Evolutionary conservation across 2,888 invertebrate species (phyloP), one percentile per base, ranked within the genome.

Genomic region (Caenorhabditis virilis): DNA sequence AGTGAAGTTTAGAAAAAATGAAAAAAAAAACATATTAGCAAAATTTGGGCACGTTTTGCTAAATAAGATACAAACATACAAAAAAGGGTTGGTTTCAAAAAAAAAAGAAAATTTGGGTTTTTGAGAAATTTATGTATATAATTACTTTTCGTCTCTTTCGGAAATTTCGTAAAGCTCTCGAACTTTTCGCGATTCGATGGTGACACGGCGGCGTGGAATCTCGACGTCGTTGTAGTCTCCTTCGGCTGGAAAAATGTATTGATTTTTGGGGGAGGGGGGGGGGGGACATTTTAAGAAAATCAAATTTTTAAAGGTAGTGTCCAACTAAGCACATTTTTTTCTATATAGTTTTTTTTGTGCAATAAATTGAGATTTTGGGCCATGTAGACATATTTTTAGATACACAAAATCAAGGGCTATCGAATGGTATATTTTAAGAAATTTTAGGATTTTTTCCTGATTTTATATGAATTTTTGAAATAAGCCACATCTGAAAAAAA

Each of bases 121-220:
- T 58, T 50, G 51, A 54, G 60, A 60, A 39, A 22, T 46, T 26
- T 26, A 11, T 13, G 13, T 27, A 18, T 20, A 47, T 48, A 43
- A 58, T 77, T 72, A 78, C 78, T 76, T 74, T 68, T 75, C 76
- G 58, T 77, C 74, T 36, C 65, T 74, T 56, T 82, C 82, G 46
- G 75, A 76, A 46, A 82, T 78, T 49, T 80, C 79, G 76, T 82
- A 82, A 62, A 80, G 66, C 47, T 82, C 82, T 60, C 80, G 76
- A 33, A 82, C 75, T 48, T 77, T 75, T 51, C 72, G 56, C 56
- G 75, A 63, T 39, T 79, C 72, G 65, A 72, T 67, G 22, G 61
- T 53, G 33, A 69, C 69, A 33, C 77, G 73, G 20, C 73, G 63
- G n/a, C 69, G 68, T 15, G 72, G 75, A 39, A 74, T 45, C 41